Evolutionary conservation across 2,797 vertebrate genomes (phyloP), one percentile per base, ranked within the genome.

Genomic region (Tamandua tetradactyla): DNA sequence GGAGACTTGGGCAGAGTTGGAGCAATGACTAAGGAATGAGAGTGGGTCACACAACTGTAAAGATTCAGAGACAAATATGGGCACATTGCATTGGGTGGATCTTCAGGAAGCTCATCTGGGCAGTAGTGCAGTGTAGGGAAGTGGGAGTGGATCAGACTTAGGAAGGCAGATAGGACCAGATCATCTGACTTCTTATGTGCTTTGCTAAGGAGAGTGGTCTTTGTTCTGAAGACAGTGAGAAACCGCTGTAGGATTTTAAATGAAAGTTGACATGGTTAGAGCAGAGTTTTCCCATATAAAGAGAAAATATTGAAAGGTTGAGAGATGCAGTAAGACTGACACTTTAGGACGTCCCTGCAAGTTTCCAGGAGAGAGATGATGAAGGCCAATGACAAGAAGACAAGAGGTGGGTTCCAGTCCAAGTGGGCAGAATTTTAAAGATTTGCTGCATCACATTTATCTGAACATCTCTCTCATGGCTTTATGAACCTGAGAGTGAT

Each of bases 321-420:
- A 62, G 59, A 61, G 2, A 11, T 27, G 30, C 14, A 62, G 30
- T 32, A 59, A 30, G 49, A 15, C 37, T 49, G 40, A 13, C 2
- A 9, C 27, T 9, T 14, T 11, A 7, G 30, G 68, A 47, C 40
- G 13, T 8, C 44, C 10, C 8, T 9, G 30, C 0, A 2, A 22
- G 10, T 13, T 55, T 40, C 15, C 13, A 30, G 61, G 4, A 32
- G 12, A 23, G 22, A 62, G 40, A 68, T 3, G 15, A 62, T 0
- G 12, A 42, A 9, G 35, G 27, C 25, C 8, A 6, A 27, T 25
- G 47, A 30, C 27, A 62, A 4, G 35, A 32, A 32, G 40, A 20
- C 2, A 2, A 52, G 6, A 27, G 23, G 15, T 47, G 18, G 6
- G 2, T n/a, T n/a, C n/a, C n/a, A n/a, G n/a, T n/a, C n/a, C n/a